A percentile compares a stretch with the other conserved stretches of the same genome.
phyloP scores from a whole-genome alignment of 1,140 invertebrate species.

The Ostrea edulis region DNA sequence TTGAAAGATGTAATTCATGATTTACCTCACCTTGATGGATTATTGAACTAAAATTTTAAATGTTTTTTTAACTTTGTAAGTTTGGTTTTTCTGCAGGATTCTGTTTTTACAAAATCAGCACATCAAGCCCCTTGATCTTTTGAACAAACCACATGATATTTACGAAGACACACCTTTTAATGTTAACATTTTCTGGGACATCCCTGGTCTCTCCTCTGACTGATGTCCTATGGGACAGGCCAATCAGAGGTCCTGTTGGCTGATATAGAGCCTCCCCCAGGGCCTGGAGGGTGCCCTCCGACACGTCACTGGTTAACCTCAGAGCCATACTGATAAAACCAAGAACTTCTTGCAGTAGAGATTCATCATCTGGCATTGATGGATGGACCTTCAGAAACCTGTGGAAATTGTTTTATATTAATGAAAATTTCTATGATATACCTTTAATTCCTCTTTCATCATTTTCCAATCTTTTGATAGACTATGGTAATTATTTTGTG shows the following conservation, averaged over 20 bases:
- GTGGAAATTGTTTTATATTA: background rate
- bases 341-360: slow-evolving; percentile 72
- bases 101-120: too few species aligned
- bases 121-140: too few species aligned
- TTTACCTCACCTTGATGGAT: too few species aligned
- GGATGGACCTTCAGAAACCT: slow-evolving; percentile 76
- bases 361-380: slow-evolving; percentile 71
- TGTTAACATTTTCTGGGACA: slow-evolving; percentile 63
- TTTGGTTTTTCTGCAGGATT: too few species aligned
- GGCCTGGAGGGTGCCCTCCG: slow-evolving; percentile 70
- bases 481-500: too few species aligned
- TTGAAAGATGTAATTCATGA: too few species aligned
- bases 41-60: too few species aligned
- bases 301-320: slow-evolving; percentile 57
- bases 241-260: slow-evolving; percentile 72
- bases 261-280: slow-evolving; percentile 72
- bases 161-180: slow-evolving; percentile 57
- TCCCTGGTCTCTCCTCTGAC: slow-evolving; percentile 62
- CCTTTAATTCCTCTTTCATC: too few species aligned
- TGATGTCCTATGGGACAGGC: slow-evolving; percentile 67
- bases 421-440: too few species aligned
- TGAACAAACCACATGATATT: too few species aligned
- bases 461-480: too few species aligned
- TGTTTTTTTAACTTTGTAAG: too few species aligned
- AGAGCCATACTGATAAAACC: slow-evolving; percentile 69